Evolutionary conservation across 2,797 vertebrate species (phyloP).

Genomic region (Sciurus carolinensis): DNA sequence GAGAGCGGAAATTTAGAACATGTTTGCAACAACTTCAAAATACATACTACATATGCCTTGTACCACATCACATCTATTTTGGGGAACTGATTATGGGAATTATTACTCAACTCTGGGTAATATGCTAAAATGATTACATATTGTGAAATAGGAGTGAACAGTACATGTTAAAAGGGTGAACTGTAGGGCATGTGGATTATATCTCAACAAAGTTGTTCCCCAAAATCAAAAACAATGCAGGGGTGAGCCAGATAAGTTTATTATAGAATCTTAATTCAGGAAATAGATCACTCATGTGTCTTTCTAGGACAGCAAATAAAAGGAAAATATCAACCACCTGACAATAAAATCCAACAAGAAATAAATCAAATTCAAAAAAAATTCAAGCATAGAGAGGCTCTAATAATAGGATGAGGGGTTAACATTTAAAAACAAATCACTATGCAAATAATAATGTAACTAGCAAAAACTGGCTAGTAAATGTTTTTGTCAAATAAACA

Average conservation of each 20-base stretch:
- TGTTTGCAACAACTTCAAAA: background rate
- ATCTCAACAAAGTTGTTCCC: conserved; percentile 14
- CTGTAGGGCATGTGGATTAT: background rate
- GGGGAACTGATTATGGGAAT: background rate
- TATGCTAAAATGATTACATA: background rate
- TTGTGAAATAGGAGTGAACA: background rate
- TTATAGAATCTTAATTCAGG: background rate
- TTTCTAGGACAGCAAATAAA: background rate
- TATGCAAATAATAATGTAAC: background rate
- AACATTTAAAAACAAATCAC: conserved; percentile 24
- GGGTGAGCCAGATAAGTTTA: background rate
- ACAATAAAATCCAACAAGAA: conserved; percentile 32
- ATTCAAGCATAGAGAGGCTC: background rate
- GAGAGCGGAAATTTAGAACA: conserved; percentile 1
- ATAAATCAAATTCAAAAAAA: conserved; percentile 8
- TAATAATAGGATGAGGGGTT: background rate
- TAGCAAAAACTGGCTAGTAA: conserved; percentile 8
- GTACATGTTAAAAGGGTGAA: background rate
- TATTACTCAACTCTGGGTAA: background rate
- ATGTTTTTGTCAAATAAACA: conserved; percentile 28
- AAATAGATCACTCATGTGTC: background rate
- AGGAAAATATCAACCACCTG: background rate
- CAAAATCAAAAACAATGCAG: background rate
- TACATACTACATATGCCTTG: background rate
- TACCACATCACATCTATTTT: background rate